Percentiles rank a stretch among this genome's conserved stretches.
phyloP scores from a whole-genome alignment of 2,888 invertebrate species.

The Copidosoma aretas region DNA sequence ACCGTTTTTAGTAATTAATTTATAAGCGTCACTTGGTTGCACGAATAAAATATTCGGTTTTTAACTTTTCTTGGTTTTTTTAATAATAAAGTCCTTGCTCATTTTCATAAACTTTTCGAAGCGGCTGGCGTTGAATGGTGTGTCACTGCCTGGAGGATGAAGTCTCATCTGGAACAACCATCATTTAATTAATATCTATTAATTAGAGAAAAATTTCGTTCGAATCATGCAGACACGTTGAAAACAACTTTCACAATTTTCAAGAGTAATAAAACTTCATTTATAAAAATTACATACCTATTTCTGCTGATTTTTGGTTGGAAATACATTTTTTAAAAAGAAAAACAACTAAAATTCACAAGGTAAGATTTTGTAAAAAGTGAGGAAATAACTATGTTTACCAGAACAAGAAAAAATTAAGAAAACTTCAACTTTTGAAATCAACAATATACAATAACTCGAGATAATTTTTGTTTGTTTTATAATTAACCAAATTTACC shows the following conservation, averaged over 20 bases:
- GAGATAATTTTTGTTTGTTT: no score
- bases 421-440: no score
- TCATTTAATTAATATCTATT: conserved; percentile 18
- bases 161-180: conserved; percentile 70
- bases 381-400: no score
- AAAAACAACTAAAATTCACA: background rate
- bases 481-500: no score
- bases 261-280: background rate
- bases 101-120: conserved; percentile 65
- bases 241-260: no score
- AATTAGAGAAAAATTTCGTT: background rate
- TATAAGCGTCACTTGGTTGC: conserved; percentile 38
- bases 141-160: conserved; percentile 72
- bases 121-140: conserved; percentile 65
- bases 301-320: conserved; percentile 19
- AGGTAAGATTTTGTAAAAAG: no score
- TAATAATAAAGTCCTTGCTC: conserved; percentile 60
- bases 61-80: conserved; percentile 40
- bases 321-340: conserved; percentile 13
- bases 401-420: no score
- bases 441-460: no score
- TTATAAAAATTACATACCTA: conserved; percentile 4
- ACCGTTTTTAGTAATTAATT: conserved; percentile 17
- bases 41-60: background rate
- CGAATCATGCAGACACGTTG: background rate